These are phyloP conservation scores for Erannis defoliaria DNA, from an alignment of 2,888 invertebrate species.

Conservation along the genomic window DNA sequence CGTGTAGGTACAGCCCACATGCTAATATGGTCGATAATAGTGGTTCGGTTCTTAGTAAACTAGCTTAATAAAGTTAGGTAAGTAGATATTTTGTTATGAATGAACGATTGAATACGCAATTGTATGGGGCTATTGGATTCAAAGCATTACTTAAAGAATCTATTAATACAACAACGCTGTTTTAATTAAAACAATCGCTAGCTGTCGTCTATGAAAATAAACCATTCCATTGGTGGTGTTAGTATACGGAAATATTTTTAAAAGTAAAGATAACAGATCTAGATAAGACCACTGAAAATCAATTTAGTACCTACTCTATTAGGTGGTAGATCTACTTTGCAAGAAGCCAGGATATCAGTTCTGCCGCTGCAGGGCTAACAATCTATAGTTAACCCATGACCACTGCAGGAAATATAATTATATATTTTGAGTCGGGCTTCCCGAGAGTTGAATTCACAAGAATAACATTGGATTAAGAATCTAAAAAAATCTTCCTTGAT, in stretches of 20 bases:
- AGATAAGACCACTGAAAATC: neutral
- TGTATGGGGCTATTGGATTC: conserved; percentile 17
- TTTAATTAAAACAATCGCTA: conserved; percentile 19
- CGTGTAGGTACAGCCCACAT: conserved; percentile 44
- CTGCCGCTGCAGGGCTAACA: too few relatives aligned
- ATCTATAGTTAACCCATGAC: too few relatives aligned
- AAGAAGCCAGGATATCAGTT: too few relatives aligned
- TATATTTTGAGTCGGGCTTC: too few relatives aligned
- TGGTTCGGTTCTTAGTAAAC: conserved; percentile 1
- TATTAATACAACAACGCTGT: conserved; percentile 16
- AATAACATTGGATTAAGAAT: too few relatives aligned
- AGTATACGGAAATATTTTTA: conserved; percentile 6
- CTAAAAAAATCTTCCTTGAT: neutral
- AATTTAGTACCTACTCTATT: too few relatives aligned
- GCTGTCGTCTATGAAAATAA: conserved; percentile 20
- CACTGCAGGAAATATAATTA: too few relatives aligned
- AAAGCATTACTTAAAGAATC: conserved; percentile 21
- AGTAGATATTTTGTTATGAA: conserved; percentile 30
- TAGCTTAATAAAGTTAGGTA: conserved; percentile 24
- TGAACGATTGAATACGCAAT: conserved; percentile 17
- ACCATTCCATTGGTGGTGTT: neutral
- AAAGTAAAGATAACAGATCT: neutral
- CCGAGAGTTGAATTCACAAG: too few relatives aligned
- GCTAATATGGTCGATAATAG: conserved; percentile 15
- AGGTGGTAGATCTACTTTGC: too few relatives aligned